Base-by-base conservation (phyloP, 2,113 vertebrate species). In the Oryzias melastigma region DNA sequence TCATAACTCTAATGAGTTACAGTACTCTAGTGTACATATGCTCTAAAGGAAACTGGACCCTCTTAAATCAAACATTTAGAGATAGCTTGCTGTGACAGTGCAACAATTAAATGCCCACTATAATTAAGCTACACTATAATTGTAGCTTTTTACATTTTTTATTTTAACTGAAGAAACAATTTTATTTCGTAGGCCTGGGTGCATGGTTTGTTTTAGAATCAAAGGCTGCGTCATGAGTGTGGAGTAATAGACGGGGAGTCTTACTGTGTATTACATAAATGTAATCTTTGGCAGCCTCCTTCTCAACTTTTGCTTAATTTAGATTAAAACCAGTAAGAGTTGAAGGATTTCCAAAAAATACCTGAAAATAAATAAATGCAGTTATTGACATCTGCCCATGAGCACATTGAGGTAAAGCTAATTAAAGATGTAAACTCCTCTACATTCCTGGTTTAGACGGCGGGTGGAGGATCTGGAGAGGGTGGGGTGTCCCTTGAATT, bases 381-480 rank as follows among this genome's bases (percentile, higher is more conserved):
- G 62, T 8, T 35, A 55, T 35, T 35, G 7, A 20, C 35, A 42
- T 24, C 7, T 65, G 70, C 77, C 59, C 68, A 58, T n/a, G 25
- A 25, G 5, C 12, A 10, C 5, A 66, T 43, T 45, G 40, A 17
- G 54, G 64, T 35, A 57, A 60, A 62, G 47, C 56, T 63, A 53
- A 74, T 67, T 55, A 18, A 44, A 64, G 35, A 61, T 27, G 42
- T 68, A 67, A 56, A 20, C 61, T 52, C 66, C 44, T 50, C 17
- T 17, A 40, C 14, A 24, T 67, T 47, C 45, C 46, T 56, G n/a
- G 43, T 54, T 25, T 13, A 29, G n/a, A 52, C 68, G 66, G 41
- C 2, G 35, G n/a, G n/a, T n/a, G n/a, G 47, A 52, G n/a, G 65
- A 49, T 62, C 59, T 64, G 35, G 7, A n/a, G 54, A 25, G 43